These are phyloP conservation scores for Trachelipus rathkii DNA, from an alignment of 1,140 invertebrate species.

Conservation along the genomic window DNA sequence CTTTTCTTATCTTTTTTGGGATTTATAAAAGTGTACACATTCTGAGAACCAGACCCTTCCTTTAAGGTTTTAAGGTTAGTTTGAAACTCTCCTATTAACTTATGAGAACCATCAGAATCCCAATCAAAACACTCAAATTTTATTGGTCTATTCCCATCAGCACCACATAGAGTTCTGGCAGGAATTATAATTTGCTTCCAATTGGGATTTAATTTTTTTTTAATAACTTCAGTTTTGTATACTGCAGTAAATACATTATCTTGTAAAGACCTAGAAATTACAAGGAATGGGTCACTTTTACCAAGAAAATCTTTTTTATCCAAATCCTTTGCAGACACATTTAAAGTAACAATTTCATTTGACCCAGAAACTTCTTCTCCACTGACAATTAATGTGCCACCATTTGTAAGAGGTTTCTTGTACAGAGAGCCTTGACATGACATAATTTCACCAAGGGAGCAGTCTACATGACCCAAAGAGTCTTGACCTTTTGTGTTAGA, in stretches of 20 bases:
- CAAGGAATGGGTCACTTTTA: conserved; percentile 55
- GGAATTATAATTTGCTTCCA: conserved; percentile 49
- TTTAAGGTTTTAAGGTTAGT: conserved; percentile 50
- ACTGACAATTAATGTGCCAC: conserved; percentile 50
- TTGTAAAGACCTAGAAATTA: conserved; percentile 34
- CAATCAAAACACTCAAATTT: conserved; percentile 50
- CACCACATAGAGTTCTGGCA: conserved; percentile 19
- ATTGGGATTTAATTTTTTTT: conserved; percentile 56
- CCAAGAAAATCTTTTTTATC: conserved; percentile 59
- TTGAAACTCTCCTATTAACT: conserved; percentile 54
- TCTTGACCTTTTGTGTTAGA: conserved; percentile 51
- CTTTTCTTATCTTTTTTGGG: conserved; percentile 53
- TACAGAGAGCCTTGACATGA: conserved; percentile 48
- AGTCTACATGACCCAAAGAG: conserved; percentile 55
- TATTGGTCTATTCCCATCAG: conserved; percentile 9
- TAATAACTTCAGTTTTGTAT: conserved; percentile 57
- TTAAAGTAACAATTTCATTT: conserved; percentile 55
- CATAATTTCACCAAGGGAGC: conserved; percentile 57
- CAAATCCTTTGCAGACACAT: conserved; percentile 53
- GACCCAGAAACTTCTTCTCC: conserved; percentile 55
- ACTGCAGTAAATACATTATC: conserved; percentile 55
- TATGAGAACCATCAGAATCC: conserved; percentile 54
- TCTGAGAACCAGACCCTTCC: conserved; percentile 46
- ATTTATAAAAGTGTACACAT: conserved; percentile 51
- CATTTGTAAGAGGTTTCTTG: conserved; percentile 46